Evolutionary conservation across 1,140 invertebrate species (phyloP).

Genomic region (Drosophila albomicans): DNA sequence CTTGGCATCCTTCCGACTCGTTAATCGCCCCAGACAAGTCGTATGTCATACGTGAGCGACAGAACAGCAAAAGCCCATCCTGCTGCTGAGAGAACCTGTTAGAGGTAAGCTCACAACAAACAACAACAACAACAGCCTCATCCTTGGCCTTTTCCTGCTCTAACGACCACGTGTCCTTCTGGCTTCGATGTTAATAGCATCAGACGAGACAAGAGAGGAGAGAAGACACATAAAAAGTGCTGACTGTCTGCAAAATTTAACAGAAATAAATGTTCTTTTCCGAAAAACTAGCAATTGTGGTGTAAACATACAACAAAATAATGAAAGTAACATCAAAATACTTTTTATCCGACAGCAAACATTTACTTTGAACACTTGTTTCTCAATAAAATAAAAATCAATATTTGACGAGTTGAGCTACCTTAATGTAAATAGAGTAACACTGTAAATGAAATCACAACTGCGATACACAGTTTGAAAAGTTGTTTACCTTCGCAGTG

Average conservation of each 20-base stretch:
- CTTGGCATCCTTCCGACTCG: constrained; percentile 25
- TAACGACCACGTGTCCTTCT: constrained; percentile 20
- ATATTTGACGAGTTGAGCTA: background rate
- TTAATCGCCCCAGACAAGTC: constrained; percentile 71
- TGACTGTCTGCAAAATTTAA: background rate
- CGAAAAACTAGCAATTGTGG: constrained; percentile 5
- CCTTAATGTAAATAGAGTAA: background rate
- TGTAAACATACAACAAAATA: constrained; percentile 1
- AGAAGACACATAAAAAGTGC: constrained; percentile 42
- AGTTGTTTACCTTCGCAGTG: constrained; percentile 52
- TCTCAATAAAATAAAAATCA: background rate
- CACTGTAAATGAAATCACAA: constrained; percentile 44
- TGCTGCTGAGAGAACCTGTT: constrained; percentile 28
- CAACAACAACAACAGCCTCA: background rate
- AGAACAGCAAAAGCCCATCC: constrained; percentile 44
- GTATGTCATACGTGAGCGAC: constrained; percentile 62
- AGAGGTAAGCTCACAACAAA: background rate
- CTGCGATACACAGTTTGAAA: constrained; percentile 28
- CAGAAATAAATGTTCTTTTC: too few relatives aligned
- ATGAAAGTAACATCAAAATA: too few relatives aligned
- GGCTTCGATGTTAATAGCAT: constrained; percentile 38
- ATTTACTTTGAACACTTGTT: too few relatives aligned
- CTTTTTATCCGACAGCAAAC: too few relatives aligned
- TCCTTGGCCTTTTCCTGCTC: constrained; percentile 10
- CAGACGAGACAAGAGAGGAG: constrained; percentile 6